Evolutionary conservation across 2,797 vertebrate species (phyloP).

Genomic region (Iguana delicatissima): DNA sequence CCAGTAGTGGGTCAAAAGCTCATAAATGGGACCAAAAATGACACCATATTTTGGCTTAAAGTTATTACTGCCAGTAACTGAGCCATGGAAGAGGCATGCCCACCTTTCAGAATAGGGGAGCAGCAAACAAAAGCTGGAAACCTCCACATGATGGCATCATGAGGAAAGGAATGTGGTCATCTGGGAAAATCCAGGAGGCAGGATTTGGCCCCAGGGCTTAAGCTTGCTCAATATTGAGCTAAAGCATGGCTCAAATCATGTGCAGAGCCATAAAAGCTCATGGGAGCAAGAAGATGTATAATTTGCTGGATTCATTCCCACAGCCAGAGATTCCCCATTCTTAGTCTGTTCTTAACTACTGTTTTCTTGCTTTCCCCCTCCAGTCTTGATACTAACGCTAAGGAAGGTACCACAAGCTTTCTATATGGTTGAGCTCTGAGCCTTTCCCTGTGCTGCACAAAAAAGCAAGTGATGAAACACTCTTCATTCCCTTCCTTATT

Average conservation of each 20-base stretch:
- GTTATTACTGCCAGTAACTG: too few species aligned
- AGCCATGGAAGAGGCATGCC: too few species aligned
- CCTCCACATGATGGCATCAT: not conserved
- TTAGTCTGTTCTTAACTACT: not conserved
- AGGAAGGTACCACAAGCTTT: not conserved
- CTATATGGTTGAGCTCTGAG: not conserved
- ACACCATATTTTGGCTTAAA: too few species aligned
- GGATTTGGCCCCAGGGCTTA: too few species aligned
- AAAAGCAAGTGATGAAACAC: slow-evolving; percentile 10
- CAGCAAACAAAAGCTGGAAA: not conserved
- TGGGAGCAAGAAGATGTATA: not conserved
- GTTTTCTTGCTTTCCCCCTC: not conserved
- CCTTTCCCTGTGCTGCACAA: not conserved
- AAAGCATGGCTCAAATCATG: too few species aligned
- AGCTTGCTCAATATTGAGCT: too few species aligned
- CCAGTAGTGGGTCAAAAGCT: too few species aligned
- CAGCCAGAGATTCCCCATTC: not conserved
- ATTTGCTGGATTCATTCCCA: not conserved
- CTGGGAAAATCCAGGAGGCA: too few species aligned
- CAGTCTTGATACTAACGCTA: not conserved
- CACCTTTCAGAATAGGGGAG: not conserved
- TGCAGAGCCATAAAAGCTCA: too few species aligned
- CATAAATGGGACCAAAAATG: too few species aligned
- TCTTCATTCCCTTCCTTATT: slow-evolving; percentile 52
- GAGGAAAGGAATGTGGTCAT: not conserved